A percentile compares a stretch with the other conserved stretches of the same genome.
phyloP scores from a whole-genome alignment of 2,888 invertebrate species.

The Parnassius apollo region DNA sequence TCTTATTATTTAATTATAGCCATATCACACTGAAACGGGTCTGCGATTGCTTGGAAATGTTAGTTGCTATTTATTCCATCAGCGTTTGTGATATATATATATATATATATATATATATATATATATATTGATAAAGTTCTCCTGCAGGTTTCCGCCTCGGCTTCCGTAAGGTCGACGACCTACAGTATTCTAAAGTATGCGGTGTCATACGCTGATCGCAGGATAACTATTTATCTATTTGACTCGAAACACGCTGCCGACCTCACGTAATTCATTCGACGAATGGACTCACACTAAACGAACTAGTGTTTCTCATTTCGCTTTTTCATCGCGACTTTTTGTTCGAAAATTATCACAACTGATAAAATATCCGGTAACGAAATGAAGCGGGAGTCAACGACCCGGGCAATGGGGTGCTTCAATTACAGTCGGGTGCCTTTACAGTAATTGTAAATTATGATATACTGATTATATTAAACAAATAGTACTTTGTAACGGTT shows the following conservation, averaged over 20 bases:
- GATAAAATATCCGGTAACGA: conserved; percentile 17
- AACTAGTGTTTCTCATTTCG: conserved; percentile 9
- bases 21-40: conserved; percentile 4
- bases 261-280: conserved; percentile 5
- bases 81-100: conserved; percentile 21
- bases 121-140: conserved; percentile 22
- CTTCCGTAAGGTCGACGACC: conserved; percentile 36
- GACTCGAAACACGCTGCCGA: not conserved
- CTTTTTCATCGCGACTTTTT: conserved; percentile 1
- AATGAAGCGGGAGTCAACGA: conserved; percentile 38
- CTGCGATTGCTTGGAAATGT: conserved; percentile 5
- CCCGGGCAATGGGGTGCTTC: conserved; percentile 37
- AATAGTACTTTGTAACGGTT: not conserved
- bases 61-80: conserved; percentile 13
- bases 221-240: conserved; percentile 5
- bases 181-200: conserved; percentile 17
- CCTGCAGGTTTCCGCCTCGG: conserved; percentile 26
- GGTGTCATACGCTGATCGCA: conserved; percentile 1
- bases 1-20: not conserved
- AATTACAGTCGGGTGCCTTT: conserved; percentile 24
- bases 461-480: conserved; percentile 15
- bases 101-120: no score
- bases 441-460: conserved; percentile 19
- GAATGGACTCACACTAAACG: not conserved
- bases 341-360: conserved; percentile 9